These are phyloP conservation scores for Trinectes maculatus DNA, from an alignment of 2,113 vertebrate genomes.

Conservation along the genomic window DNA sequence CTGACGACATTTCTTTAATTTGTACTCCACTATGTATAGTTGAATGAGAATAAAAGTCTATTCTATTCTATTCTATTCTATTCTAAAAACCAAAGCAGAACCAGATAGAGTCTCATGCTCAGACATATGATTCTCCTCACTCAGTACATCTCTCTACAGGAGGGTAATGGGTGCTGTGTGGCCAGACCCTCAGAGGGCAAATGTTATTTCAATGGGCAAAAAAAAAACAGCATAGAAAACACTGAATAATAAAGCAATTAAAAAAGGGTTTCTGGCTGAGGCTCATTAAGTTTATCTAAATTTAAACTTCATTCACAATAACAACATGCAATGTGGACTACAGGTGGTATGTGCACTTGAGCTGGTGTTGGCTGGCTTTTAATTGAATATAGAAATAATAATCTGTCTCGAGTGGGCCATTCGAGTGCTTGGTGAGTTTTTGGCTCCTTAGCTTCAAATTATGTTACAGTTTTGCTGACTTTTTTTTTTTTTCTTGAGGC, in stretches of 20 bases:
- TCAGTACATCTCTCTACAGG: neutral
- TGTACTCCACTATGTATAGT: no score
- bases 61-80: no score
- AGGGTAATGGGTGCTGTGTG: neutral
- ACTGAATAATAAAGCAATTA: neutral
- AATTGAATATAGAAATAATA: neutral
- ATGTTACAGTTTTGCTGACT: neutral
- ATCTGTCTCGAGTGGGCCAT: neutral
- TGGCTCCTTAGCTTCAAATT: neutral
- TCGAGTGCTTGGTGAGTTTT: neutral
- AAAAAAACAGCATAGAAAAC: neutral
- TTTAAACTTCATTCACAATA: neutral
- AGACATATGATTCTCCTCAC: constrained; percentile 2
- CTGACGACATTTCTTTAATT: no score
- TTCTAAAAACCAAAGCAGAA: no score
- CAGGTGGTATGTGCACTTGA: neutral
- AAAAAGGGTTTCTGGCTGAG: neutral
- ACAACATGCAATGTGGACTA: neutral
- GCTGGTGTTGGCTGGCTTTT: neutral
- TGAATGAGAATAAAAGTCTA: no score
- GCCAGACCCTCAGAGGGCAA: neutral
- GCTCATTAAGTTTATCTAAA: neutral
- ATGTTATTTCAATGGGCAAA: neutral
- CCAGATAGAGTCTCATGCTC: no score
- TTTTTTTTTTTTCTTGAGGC: neutral